Conservation (phyloP, 2,113 vertebrate species). For the Gnathonemus echidnorhynchus region DNA sequence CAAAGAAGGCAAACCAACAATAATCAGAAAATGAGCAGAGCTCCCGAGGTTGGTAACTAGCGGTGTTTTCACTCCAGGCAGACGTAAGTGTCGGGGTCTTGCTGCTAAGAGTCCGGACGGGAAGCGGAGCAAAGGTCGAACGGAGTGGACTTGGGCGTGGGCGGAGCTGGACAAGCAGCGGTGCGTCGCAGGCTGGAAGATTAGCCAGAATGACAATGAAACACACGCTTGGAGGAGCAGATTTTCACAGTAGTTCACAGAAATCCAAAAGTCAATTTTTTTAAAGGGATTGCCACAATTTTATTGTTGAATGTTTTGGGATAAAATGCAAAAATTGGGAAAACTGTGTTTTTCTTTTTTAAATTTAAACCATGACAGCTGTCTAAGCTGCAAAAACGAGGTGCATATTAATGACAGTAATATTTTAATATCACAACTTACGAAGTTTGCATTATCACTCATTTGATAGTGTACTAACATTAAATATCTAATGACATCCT, state of each 20-base stretch:
- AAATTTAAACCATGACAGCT: neutral
- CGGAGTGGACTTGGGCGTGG: too few relatives aligned
- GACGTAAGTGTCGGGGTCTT: too few relatives aligned
- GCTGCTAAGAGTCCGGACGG: too few relatives aligned
- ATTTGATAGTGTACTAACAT: neutral
- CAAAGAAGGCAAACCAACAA: too few relatives aligned
- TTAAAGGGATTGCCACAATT: neutral
- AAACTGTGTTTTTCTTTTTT: neutral
- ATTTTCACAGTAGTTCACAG: neutral
- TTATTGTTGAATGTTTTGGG: neutral
- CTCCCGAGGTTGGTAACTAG: too few relatives aligned
- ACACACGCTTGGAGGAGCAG: neutral
- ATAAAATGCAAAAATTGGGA: neutral
- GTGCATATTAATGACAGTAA: neutral
- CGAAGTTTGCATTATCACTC: neutral
- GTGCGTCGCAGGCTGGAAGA: neutral
- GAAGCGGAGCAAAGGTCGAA: too few relatives aligned
- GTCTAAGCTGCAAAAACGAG: neutral
- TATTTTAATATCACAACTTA: neutral
- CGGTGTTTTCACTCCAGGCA: too few relatives aligned
- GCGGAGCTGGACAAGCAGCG: too few relatives aligned
- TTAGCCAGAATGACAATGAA: neutral
- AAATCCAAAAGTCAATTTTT: neutral
- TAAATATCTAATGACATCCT: neutral
- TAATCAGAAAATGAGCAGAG: too few relatives aligned